Conservation (phyloP, 1,140 invertebrate species). For the Eufriesea mexicana region DNA sequence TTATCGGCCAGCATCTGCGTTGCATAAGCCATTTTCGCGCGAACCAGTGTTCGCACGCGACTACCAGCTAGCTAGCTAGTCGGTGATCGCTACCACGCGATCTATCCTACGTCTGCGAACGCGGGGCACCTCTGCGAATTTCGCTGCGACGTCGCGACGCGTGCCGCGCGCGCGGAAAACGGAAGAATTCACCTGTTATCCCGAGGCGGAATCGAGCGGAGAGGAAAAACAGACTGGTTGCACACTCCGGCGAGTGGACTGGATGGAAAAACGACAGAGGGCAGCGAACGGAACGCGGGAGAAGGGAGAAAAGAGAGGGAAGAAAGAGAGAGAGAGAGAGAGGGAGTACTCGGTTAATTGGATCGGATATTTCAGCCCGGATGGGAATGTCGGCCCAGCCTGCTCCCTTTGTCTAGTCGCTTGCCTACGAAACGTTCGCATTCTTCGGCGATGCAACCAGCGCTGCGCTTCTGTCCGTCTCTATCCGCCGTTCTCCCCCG, state of each 20-base stretch:
- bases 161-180: not conserved
- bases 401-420: constrained; percentile 59
- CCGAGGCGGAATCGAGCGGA: not conserved
- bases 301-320: not conserved
- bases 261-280: not conserved
- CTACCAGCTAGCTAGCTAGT: not conserved
- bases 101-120: not conserved
- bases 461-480: not conserved
- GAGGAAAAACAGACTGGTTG: not conserved
- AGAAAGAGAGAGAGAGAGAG: not conserved
- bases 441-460: constrained; percentile 41
- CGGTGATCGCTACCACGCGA: not conserved
- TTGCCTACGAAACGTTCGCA: constrained; percentile 50
- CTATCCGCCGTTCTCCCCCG: not conserved
- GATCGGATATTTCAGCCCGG: constrained; percentile 65
- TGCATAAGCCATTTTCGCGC: constrained; percentile 25
- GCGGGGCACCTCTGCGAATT: too few relatives aligned
- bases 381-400: constrained; percentile 52
- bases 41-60: not conserved
- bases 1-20: constrained; percentile 23
- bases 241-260: not conserved
- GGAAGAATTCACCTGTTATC: not conserved
- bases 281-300: not conserved
- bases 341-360: constrained; percentile 57
- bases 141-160: too few relatives aligned